phyloP scores from a whole-genome alignment of 2,888 invertebrate genomes.

The Odontocolon sp. region DNA sequence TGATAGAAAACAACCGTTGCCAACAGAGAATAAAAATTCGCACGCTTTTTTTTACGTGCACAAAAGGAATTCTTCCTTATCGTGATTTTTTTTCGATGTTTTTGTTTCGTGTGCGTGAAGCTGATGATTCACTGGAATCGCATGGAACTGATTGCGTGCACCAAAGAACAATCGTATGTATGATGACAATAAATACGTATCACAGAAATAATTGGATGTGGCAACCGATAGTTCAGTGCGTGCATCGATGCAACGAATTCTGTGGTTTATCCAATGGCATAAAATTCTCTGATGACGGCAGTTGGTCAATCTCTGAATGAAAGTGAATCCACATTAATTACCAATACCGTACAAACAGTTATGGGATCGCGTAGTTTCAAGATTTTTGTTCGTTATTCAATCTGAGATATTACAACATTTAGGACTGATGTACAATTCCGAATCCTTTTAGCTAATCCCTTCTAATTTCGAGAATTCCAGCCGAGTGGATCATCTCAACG shows the following conservation, averaged over 20 bases:
- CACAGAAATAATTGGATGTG: conserved; percentile 16
- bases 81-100: conserved; percentile 39
- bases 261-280: not conserved
- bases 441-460: not conserved
- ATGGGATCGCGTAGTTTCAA: no score
- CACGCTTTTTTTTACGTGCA: conserved; percentile 21
- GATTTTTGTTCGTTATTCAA: no score
- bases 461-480: not conserved
- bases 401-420: not conserved
- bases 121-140: no score
- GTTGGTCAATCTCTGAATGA: not conserved
- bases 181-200: conserved; percentile 14
- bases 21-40: conserved; percentile 41
- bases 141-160: no score
- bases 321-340: no score
- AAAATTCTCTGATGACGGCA: not conserved
- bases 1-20: conserved; percentile 21
- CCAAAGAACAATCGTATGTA: no score
- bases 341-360: no score
- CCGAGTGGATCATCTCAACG: not conserved
- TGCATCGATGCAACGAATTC: not conserved
- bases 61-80: conserved; percentile 36
- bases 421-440: not conserved
- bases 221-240: conserved; percentile 9
- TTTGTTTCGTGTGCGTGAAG: not conserved